Conservation (phyloP, 2,888 invertebrate genomes). For the Patella ulyssiponensis region DNA sequence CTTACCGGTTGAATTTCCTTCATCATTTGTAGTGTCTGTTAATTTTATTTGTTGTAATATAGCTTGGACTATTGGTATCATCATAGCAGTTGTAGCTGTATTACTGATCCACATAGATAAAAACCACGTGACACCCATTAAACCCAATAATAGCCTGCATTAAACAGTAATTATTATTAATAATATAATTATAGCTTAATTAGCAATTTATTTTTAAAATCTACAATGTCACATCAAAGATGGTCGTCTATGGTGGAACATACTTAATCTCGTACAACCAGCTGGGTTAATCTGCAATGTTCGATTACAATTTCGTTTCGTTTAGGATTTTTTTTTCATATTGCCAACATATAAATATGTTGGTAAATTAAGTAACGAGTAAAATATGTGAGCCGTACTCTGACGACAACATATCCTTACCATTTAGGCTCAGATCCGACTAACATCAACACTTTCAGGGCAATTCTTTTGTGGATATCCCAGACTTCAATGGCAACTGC, state of each 20-base stretch:
- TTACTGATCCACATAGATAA: slow-evolving; percentile 98
- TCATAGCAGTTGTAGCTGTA: slow-evolving; percentile 80
- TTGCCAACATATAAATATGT: too few species aligned
- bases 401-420: slow-evolving; percentile 29
- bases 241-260: too few species aligned
- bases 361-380: too few species aligned
- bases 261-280: too few species aligned
- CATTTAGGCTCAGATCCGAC: slow-evolving; percentile 64
- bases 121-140: slow-evolving; percentile 86
- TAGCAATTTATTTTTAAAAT: too few species aligned
- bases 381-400: too few species aligned
- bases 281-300: too few species aligned
- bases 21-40: slow-evolving; percentile 19
- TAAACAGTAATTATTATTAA: neutral
- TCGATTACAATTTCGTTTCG: too few species aligned
- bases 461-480: slow-evolving; percentile 87
- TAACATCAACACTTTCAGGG: slow-evolving; percentile 84
- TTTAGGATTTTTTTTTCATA: too few species aligned
- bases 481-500: slow-evolving; percentile 91
- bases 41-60: slow-evolving; percentile 55
- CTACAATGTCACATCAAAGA: too few species aligned
- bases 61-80: slow-evolving; percentile 69
- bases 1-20: neutral
- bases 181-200: too few species aligned
- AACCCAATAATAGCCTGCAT: slow-evolving; percentile 58